Percentiles rank a stretch among this genome's conserved stretches.
Conservation (phyloP, 2,113 vertebrate genomes). For the Mohoua ochrocephala region DNA sequence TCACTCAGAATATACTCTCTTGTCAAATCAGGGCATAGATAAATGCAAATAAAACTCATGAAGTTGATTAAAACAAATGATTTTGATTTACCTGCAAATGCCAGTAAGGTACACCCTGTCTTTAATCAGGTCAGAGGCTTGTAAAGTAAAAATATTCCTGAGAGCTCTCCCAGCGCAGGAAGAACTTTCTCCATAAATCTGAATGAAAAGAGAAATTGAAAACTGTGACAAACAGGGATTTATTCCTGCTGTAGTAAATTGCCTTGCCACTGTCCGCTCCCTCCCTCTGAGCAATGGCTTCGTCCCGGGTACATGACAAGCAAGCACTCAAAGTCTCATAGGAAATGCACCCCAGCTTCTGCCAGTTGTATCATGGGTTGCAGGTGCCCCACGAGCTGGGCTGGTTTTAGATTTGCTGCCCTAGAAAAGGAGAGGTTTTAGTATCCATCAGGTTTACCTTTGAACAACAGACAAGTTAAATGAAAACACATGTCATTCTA, state of each 20-base stretch:
- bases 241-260: background rate
- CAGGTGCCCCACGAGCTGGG: rapidly evolving
- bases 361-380: background rate
- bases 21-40: background rate
- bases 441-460: background rate
- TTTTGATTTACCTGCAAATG: constrained; percentile 78
- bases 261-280: background rate
- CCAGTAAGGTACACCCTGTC: constrained; percentile 93
- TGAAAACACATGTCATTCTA: background rate
- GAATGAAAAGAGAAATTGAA: constrained; percentile 53
- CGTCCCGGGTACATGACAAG: background rate
- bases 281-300: background rate
- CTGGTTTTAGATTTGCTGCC: background rate
- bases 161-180: constrained; percentile 90
- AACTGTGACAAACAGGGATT: background rate
- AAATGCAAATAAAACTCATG: background rate
- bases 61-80: background rate
- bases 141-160: constrained; percentile 88
- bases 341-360: background rate
- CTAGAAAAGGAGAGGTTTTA: background rate
- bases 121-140: constrained; percentile 92
- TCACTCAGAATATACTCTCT: background rate
- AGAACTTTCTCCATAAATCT: constrained; percentile 93
- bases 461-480: background rate
- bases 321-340: background rate